These are phyloP conservation scores for Nettapus auritus DNA, from an alignment of 2,113 vertebrate species.

Conservation along the genomic window DNA sequence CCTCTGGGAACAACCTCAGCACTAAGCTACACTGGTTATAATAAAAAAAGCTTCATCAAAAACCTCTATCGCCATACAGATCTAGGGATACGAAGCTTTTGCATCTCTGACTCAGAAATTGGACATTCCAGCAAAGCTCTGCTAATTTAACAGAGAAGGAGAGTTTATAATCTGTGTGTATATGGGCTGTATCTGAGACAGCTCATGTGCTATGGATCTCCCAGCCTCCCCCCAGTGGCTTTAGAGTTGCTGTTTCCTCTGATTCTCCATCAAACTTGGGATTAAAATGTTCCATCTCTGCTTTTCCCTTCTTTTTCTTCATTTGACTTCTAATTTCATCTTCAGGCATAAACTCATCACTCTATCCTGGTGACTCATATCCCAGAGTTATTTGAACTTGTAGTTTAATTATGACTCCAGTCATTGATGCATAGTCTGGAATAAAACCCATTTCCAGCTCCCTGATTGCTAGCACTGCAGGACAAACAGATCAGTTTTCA, in stretches of 20 bases:
- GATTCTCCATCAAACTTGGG: not conserved
- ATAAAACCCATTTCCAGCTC: not conserved
- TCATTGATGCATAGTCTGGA: not conserved
- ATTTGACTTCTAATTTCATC: not conserved
- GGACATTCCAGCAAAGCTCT: not conserved
- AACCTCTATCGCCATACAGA: rapidly evolving
- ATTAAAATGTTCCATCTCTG: not conserved
- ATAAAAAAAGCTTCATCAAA: not conserved
- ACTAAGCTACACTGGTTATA: not conserved
- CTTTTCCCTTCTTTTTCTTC: not conserved
- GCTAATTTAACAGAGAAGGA: not conserved
- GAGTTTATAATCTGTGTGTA: not conserved
- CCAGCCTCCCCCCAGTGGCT: no score
- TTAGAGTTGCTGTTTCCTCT: not conserved
- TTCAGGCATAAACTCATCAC: not conserved
- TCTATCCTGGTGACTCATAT: not conserved
- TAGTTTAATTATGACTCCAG: not conserved
- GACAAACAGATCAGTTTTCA: not conserved
- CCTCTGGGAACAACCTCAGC: not conserved
- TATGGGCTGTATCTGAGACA: not conserved
- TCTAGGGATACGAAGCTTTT: not conserved
- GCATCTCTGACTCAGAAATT: not conserved
- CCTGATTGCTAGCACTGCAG: not conserved
- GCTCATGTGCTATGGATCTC: not conserved
- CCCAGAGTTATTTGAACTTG: not conserved